Base-by-base conservation (phyloP, 2,113 vertebrate species). In the Corvus moneduloides region DNA sequence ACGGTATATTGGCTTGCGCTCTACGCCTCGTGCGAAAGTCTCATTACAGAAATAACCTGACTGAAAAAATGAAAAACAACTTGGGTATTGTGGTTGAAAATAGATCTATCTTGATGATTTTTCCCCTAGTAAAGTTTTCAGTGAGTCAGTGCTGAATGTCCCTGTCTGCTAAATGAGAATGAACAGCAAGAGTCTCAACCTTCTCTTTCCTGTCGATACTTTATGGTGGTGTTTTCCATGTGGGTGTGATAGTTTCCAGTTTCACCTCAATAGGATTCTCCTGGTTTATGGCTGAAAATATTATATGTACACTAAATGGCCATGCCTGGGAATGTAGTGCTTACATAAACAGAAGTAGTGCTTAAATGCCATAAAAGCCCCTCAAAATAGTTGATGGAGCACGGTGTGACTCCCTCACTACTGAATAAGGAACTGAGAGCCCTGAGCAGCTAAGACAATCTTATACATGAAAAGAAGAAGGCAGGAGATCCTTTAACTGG, bases 81-180 rank as follows among this genome's bases (percentile, higher is more conserved):
- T 89, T 96, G 84, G 92, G 94, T 81, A 81, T 64, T 93, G 93
- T 89, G 88, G 94, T 93, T 93, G 93, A 94, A 97, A 97, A 97
- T 76, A 91, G 85, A 94, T 96, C 69, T 73, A 87, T 89, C 79
- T 80, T 93, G 68, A 84, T 80, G 67, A 95, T 96, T 95, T 97
- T 92, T 94, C 67, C 84, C 52, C 66, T 73, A 81, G 90, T 81
- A 88, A 94, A 77, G 68, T 84, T 63, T 46, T 95, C 86, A 88
- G 63, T n/a, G 69, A 95, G 82, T 67, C 79, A 83, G 56, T 26
- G 18, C 76, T 61, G 46, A 97, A 93, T 49, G 77, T 69, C 56
- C 87, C 73, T 95, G 61, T 92, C 86, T 97, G 73, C 69, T 89
- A 94, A 97, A 96, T 90, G 82, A 96, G 96, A 97, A 66, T 41